Evolutionary conservation across 2,113 vertebrate species (phyloP).

Genomic region (Romanogobio albipinnatus): DNA sequence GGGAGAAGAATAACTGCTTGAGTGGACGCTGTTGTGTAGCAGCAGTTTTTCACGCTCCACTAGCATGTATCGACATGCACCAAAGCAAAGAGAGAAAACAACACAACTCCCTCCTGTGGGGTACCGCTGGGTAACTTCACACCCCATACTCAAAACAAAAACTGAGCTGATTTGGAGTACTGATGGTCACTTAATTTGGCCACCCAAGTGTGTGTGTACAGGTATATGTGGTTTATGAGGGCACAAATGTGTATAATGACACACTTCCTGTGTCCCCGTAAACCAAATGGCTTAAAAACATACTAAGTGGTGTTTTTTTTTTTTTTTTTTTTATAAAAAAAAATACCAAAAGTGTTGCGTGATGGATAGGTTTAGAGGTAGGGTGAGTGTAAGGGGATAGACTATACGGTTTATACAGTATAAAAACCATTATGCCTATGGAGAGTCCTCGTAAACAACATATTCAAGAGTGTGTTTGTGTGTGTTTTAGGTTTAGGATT

Average conservation of each 20-base stretch:
- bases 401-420: too few relatives aligned
- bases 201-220: constrained; percentile 7
- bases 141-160: constrained; percentile 9
- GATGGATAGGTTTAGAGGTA: too few relatives aligned
- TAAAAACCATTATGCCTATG: too few relatives aligned
- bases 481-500: neutral
- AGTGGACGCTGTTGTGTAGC: constrained; percentile 31
- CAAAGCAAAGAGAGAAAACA: constrained; percentile 39
- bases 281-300: too few relatives aligned
- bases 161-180: constrained; percentile 17
- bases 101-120: constrained; percentile 38
- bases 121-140: constrained; percentile 36
- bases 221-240: too few relatives aligned
- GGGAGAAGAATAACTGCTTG: constrained; percentile 21
- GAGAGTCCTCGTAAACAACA: too few relatives aligned
- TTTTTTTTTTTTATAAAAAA: too few relatives aligned
- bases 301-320: too few relatives aligned
- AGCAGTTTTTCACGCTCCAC: constrained; percentile 34
- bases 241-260: too few relatives aligned
- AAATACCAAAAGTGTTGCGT: too few relatives aligned
- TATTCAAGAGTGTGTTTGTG: neutral
- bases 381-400: too few relatives aligned
- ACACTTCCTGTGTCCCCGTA: too few relatives aligned
- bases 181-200: neutral
- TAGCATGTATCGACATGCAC: constrained; percentile 43